Conservation (phyloP, 2,113 vertebrate species). For the Prochilodus magdalenae region DNA sequence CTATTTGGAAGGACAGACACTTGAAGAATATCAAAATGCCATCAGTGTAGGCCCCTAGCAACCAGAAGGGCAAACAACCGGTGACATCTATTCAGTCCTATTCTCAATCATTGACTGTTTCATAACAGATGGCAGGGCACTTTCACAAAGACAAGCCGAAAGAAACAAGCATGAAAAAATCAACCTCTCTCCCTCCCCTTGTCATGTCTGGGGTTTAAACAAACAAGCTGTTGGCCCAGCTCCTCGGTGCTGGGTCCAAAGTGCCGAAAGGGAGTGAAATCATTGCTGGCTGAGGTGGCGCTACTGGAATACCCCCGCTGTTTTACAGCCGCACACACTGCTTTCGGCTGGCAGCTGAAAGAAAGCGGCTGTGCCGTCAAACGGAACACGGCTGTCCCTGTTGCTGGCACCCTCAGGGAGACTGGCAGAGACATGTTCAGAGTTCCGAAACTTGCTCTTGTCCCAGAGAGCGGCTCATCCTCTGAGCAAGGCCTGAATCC, state of each 20-base stretch:
- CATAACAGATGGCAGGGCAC: slow-evolving; percentile 17
- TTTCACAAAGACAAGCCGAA: slow-evolving; percentile 10
- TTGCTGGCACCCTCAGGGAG: neutral
- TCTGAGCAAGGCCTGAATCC: neutral
- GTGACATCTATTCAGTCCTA: neutral
- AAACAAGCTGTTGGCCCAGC: slow-evolving; percentile 32
- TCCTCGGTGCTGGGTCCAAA: slow-evolving; percentile 24
- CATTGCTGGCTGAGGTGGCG: slow-evolving; percentile 32
- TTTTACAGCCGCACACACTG: slow-evolving; percentile 32
- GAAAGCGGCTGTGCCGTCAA: slow-evolving; percentile 2
- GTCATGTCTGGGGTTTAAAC: slow-evolving; percentile 40
- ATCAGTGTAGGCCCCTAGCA: neutral
- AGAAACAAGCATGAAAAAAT: slow-evolving; percentile 20
- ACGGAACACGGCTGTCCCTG: neutral
- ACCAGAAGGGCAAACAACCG: neutral
- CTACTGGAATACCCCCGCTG: slow-evolving; percentile 50
- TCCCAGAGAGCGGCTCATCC: neutral
- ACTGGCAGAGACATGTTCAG: slow-evolving; percentile 1
- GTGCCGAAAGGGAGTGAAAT: slow-evolving; percentile 35
- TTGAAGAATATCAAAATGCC: neutral
- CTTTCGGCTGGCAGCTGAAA: neutral
- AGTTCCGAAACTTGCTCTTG: neutral
- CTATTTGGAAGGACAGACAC: neutral
- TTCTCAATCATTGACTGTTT: slow-evolving; percentile 25
- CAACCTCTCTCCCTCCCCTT: neutral